Base-by-base conservation (phyloP, 2,113 vertebrate species). In the Nothobranchius kuhntae region DNA sequence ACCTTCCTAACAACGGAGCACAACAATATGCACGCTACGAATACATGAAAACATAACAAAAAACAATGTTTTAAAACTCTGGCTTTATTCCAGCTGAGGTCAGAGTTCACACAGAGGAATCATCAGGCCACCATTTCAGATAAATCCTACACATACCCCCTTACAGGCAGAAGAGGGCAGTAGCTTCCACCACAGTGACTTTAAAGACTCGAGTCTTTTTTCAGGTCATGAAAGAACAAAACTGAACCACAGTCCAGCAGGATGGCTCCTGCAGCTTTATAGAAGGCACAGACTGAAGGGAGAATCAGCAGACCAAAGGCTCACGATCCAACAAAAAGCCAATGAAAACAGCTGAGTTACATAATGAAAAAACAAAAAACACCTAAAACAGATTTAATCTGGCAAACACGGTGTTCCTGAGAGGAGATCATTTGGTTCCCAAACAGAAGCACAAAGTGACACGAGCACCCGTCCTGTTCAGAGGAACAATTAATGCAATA, bases 131-230 rank as follows among this genome's bases (percentile, higher is more conserved):
- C 65, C 21, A 9, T 56, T 17, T 57, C 35, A 64, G 47, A 63
- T 14, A n/a, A 1, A 47, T 71, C 65, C 13, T 1, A 52, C 15
- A 12, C 58, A 26, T 75, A n/a, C 58, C 57, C 65, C 45, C 5
- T 8, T 68, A 56, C 67, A 51, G 44, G 44, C 87, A 84, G 78
- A 71, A 86, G 86, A 73, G 78, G 86, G 86, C 84, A 80, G 80
- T 21, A 62, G 74, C 50, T 65, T 61, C 80, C 46, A 13, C 54
- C 4, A 21, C 30, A 45, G 9, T 35, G 30, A 54, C 26, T 38
- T 35, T 35, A 36, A 15, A 42, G 53, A 53, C 46, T 68, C 7
- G 36, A 66, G 26, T 50, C 51, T 46, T 9, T n/a, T 47, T 24
- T 52, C 54, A 45, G 48, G 30, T 30, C 30, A 30, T 30, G 30